Conservation (phyloP, 1,140 invertebrate species). For the Trachymyrmex septentrionalis region DNA sequence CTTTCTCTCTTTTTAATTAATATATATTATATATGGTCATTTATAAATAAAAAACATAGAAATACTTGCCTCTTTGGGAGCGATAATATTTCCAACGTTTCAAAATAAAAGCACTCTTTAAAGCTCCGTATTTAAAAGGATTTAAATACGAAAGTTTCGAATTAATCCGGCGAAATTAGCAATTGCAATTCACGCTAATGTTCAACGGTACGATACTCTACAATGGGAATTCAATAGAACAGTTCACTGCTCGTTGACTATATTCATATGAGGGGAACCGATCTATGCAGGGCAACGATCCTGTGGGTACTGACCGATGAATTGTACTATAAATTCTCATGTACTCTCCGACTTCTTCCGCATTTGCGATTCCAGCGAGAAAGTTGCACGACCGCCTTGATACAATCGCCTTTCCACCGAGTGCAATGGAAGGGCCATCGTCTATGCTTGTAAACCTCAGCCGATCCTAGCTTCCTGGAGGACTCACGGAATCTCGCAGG, state of each 20-base stretch:
- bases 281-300: slow-evolving; percentile 54
- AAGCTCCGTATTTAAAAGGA: not conserved
- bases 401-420: slow-evolving; percentile 62
- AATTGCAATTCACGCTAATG: not conserved
- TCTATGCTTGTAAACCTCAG: slow-evolving; percentile 12
- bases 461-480: not conserved
- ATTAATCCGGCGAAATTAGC: not conserved
- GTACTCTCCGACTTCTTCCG: slow-evolving; percentile 69
- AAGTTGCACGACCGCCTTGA: slow-evolving; percentile 69
- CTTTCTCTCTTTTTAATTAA: not conserved
- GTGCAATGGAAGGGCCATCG: slow-evolving; percentile 46
- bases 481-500: not conserved
- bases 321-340: slow-evolving; percentile 18
- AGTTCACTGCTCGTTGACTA: not conserved
- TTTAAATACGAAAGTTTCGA: not conserved
- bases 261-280: not conserved
- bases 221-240: not conserved
- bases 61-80: not conserved
- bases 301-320: slow-evolving; percentile 62
- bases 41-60: not conserved
- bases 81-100: not conserved
- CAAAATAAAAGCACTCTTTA: not conserved
- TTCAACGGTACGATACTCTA: not conserved
- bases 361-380: slow-evolving; percentile 70
- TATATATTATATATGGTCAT: not conserved